Evolutionary conservation across 1,140 invertebrate genomes (phyloP).

Genomic region (Trichonephila clavata): DNA sequence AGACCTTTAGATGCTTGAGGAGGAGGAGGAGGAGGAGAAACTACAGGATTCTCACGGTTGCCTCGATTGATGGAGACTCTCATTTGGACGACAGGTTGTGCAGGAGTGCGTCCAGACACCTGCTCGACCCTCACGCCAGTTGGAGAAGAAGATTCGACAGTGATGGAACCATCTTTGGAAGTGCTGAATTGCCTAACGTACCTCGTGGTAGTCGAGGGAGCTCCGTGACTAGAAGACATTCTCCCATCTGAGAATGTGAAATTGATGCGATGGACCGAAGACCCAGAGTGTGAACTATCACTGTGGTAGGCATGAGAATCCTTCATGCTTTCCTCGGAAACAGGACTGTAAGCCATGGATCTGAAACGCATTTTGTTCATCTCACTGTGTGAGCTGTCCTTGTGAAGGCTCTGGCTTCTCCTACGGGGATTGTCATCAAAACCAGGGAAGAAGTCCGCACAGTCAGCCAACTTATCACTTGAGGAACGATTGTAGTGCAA

Average conservation of each 20-base stretch:
- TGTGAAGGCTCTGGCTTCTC: slow-evolving; percentile 66
- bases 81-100: slow-evolving; percentile 74
- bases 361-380: slow-evolving; percentile 53
- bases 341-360: slow-evolving; percentile 55
- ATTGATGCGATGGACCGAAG: slow-evolving; percentile 68
- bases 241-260: slow-evolving; percentile 67
- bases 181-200: slow-evolving; percentile 52
- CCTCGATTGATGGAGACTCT: slow-evolving; percentile 72
- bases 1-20: slow-evolving; percentile 42
- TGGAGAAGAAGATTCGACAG: slow-evolving; percentile 13
- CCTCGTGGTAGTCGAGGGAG: not conserved
- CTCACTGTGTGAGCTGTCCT: slow-evolving; percentile 32
- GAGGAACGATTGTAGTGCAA: slow-evolving; percentile 65
- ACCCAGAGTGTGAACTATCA: slow-evolving; percentile 23
- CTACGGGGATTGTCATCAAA: slow-evolving; percentile 50
- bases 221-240: slow-evolving; percentile 35
- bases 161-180: slow-evolving; percentile 19
- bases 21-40: slow-evolving; percentile 35
- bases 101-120: slow-evolving; percentile 20
- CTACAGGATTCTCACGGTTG: slow-evolving; percentile 51
- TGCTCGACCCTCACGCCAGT: slow-evolving; percentile 53
- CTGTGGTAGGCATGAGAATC: slow-evolving; percentile 20
- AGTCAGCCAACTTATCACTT: slow-evolving; percentile 72
- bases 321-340: slow-evolving; percentile 63
- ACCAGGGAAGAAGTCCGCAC: slow-evolving; percentile 36